phyloP scores from a whole-genome alignment of 2,797 vertebrate species.

The Toxotes lorentzi region DNA sequence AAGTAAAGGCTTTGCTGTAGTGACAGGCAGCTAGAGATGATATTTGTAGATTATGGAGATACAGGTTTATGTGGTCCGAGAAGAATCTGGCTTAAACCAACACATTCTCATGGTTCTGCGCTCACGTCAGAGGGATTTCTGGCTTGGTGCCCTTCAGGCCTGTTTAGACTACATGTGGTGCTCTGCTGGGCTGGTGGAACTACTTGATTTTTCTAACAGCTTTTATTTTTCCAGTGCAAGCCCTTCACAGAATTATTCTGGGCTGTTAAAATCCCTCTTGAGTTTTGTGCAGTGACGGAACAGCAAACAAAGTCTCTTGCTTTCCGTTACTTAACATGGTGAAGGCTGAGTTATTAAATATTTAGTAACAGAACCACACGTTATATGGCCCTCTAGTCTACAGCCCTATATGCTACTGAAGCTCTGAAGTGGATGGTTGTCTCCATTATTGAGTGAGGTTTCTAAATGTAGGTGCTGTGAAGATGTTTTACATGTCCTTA shows the following conservation, averaged over 20 bases:
- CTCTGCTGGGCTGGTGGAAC: slow-evolving; percentile 4
- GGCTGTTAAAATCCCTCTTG: slow-evolving; percentile 21
- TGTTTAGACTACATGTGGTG: slow-evolving; percentile 12
- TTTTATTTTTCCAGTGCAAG: not conserved
- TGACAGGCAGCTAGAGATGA: not conserved
- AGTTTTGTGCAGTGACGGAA: slow-evolving; percentile 17
- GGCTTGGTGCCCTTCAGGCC: slow-evolving; percentile 3
- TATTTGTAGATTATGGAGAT: slow-evolving; percentile 8
- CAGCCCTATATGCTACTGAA: slow-evolving; percentile 29
- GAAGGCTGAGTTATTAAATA: slow-evolving; percentile 49
- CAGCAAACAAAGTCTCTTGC: not conserved
- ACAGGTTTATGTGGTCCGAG: not conserved
- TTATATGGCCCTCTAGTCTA: slow-evolving; percentile 17
- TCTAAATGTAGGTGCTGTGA: slow-evolving; percentile 57
- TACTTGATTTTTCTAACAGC: slow-evolving; percentile 3
- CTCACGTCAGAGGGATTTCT: slow-evolving; percentile 17
- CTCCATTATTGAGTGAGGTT: slow-evolving; percentile 48
- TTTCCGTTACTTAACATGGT: slow-evolving; percentile 11
- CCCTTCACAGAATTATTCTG: slow-evolving; percentile 5
- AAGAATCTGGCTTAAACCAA: slow-evolving; percentile 22
- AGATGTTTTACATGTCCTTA: slow-evolving; percentile 40
- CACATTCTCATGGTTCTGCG: slow-evolving; percentile 5
- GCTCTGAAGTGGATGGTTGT: slow-evolving; percentile 33
- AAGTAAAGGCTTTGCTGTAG: not conserved
- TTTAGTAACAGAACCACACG: slow-evolving; percentile 41